phyloP scores from a whole-genome alignment of 2,888 invertebrate species.

The Pristionchus maxplancki region DNA sequence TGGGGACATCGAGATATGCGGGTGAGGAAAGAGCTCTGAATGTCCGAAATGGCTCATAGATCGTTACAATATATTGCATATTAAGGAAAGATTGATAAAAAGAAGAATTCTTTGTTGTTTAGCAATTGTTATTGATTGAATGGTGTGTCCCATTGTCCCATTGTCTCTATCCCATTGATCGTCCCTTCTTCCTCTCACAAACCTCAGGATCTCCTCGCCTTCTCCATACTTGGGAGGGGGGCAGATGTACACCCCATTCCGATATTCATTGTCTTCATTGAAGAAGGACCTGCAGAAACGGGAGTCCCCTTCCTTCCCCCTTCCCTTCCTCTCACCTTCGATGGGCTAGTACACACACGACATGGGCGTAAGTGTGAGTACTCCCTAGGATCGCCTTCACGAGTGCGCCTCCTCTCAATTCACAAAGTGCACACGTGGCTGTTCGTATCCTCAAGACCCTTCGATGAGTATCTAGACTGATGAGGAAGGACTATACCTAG shows the following conservation, averaged over 20 bases:
- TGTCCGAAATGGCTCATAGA: not conserved
- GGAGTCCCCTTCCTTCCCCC: not conserved
- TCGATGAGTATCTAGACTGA: not conserved
- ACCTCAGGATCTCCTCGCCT: not conserved
- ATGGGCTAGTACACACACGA: constrained; percentile 68
- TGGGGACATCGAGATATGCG: not conserved
- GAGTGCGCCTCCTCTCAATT: constrained; percentile 71
- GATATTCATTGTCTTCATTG: not conserved
- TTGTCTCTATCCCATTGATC: not conserved
- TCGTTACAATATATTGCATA: no score
- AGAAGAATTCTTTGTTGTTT: not conserved
- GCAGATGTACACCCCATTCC: not conserved
- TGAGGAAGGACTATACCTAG: not conserved
- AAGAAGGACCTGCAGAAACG: not conserved
- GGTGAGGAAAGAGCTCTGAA: not conserved
- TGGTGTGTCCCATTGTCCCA: no score
- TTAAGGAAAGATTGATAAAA: no score
- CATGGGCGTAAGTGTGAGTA: constrained; percentile 67
- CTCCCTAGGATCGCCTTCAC: constrained; percentile 57
- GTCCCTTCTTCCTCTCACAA: not conserved
- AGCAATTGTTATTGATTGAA: no score
- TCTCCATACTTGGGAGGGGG: not conserved
- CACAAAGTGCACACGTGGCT: constrained; percentile 67
- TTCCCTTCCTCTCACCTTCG: constrained; percentile 35
- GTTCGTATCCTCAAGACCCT: constrained; percentile 60